Evolutionary conservation across 1,140 invertebrate species (phyloP), one percentile per base, ranked within the genome.

Genomic region (Mesaphorura yosii): DNA sequence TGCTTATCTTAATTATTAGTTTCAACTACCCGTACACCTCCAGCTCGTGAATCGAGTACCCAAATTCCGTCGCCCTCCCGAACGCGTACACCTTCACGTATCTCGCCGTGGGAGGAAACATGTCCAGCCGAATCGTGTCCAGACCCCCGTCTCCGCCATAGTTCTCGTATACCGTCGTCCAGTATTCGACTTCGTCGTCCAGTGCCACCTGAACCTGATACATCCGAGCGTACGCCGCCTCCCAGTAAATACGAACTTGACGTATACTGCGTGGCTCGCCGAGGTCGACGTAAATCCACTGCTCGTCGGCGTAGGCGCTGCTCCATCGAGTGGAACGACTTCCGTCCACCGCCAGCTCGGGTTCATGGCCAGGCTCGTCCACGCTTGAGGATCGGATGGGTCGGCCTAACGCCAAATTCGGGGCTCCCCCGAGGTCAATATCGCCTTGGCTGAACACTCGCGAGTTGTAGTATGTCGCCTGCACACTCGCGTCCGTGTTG

Each of bases 211-310:
- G 54, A 46, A 55, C 46, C 47, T 55, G 54, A 17, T 37, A 55
- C 15, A 20, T 44, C 10, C n/a, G 37, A 1, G 54, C 54, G 46
- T 55, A 50, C 0, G 54, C 54, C 25, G 25, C 41, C 31, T 55
- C 54, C 54, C 54, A 55, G 19, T 19, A 19, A 10, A 55, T 31
- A 14, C 29, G 38, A 0, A 55, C 54, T n/a, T 27, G 34, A 7
- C 38, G 7, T 7, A 51, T 41, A 19, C 7, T 51, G 1, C 28
- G 26, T 2, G 45, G 2, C 2, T 14, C 5, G 3, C 46, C 53
- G 3, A 55, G 27, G 19, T 55, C 46, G 7, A 55, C 46, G 28
- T 55, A 55, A 31, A 55, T 55, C 53, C 53, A 55, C 28, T 55
- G 53, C 19, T 55, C 34, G n/a, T 19, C 23, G 1, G 22, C n/a